Evolutionary conservation across 2,797 vertebrate species (phyloP).

Genomic region (Phalanger gymnotis): DNA sequence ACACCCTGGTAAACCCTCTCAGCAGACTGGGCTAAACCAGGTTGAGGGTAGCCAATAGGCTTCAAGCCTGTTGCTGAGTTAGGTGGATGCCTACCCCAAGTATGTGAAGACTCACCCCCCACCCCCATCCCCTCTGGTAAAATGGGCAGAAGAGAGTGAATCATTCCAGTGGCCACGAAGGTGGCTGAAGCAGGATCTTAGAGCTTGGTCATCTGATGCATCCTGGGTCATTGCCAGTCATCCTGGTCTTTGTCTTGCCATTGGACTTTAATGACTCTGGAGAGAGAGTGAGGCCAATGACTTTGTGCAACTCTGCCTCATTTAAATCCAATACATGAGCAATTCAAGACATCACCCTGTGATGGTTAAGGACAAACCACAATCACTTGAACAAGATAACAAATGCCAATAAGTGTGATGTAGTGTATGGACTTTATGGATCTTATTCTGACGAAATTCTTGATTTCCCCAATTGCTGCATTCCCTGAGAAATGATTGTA

Average conservation of each 20-base stretch:
- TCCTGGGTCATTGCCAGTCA: neutral
- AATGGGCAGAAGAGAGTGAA: neutral
- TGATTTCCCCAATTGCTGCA: neutral
- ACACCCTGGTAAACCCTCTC: neutral
- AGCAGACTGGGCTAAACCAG: neutral
- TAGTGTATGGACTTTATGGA: neutral
- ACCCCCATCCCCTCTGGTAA: accelerated
- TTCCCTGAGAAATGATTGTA: neutral
- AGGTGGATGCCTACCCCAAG: neutral
- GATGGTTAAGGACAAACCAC: neutral
- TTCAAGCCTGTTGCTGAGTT: neutral
- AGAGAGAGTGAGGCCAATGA: neutral
- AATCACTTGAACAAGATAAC: neutral
- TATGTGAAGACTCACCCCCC: neutral
- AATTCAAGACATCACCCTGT: neutral
- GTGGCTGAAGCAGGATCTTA: neutral
- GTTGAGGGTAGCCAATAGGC: neutral
- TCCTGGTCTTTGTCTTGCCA: neutral
- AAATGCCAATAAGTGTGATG: neutral
- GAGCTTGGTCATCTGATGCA: neutral
- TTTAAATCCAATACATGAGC: neutral
- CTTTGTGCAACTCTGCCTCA: neutral
- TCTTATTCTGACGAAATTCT: neutral
- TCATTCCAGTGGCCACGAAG: neutral
- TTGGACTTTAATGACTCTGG: neutral